Base-by-base conservation (phyloP, 2,797 vertebrate species). In the Tamandua tetradactyla region DNA sequence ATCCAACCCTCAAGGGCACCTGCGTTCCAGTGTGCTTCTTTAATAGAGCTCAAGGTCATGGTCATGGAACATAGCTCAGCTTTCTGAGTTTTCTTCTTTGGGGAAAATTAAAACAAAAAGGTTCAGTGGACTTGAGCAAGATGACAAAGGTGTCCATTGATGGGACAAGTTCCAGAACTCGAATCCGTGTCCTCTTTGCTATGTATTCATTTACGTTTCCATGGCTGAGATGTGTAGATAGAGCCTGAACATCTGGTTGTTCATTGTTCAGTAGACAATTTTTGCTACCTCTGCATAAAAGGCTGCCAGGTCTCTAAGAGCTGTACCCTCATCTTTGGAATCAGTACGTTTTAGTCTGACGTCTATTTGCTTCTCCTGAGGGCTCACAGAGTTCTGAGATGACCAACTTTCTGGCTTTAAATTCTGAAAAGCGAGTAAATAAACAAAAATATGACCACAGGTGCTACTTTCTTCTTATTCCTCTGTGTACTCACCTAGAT, bases 151-250 rank as follows among this genome's bases (percentile, higher is more conserved):
- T 35, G 47, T 32, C 20, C 49, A n/a, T 15, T 17, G 6, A 37
- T 47, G 35, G 23, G 0, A 40, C 0, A 6, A 37, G 74, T n/a
- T 76, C 32, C 17, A 18, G 44, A 61, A 18, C n/a, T 57, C 42
- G 42, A 20, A 15, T 52, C 15, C 35, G 0, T 44, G 91, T 22
- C 25, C 11, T 35, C 1, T 85, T 78, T 69, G 2, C 8, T 42
- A 42, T 87, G 71, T 87, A 18, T 87, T 49, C 23, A 18, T n/a
- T 91, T 80, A 47, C 44, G 83, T 90, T n/a, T 89, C 52, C 27
- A 3, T 4, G 32, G 22, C 30, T 75, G 23, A 11, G 10, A 37
- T 55, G 3, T 52, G 68, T 76, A 35, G 17, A 9, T 14, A 55
- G 22, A 35, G 14, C 15, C 14, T 30, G 47, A 30, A 42, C 5